Evolutionary conservation across 1,140 invertebrate species (phyloP).

Genomic region (Carposina sasakii): DNA sequence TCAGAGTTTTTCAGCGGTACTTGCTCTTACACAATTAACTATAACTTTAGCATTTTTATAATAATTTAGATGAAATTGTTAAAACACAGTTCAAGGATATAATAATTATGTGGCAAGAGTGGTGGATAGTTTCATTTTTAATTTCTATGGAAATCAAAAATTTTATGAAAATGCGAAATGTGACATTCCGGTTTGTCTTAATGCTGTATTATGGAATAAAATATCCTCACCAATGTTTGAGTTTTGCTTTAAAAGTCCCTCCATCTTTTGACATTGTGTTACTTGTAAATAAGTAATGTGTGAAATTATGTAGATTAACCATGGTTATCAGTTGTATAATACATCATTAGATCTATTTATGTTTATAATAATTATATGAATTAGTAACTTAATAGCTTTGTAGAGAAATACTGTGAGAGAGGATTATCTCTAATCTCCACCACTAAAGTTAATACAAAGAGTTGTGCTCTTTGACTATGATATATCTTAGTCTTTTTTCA

Average conservation of each 20-base stretch:
- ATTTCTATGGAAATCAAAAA: constrained; percentile 61
- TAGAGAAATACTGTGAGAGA: too few relatives aligned
- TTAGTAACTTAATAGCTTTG: too few relatives aligned
- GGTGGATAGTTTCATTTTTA: constrained; percentile 60
- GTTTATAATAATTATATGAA: too few relatives aligned
- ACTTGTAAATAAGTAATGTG: too few relatives aligned
- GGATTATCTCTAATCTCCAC: too few relatives aligned
- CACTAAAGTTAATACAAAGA: too few relatives aligned
- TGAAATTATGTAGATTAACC: too few relatives aligned
- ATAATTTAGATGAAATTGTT: constrained; percentile 70
- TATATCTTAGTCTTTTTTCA: too few relatives aligned
- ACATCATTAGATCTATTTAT: too few relatives aligned
- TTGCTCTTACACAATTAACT: constrained; percentile 69
- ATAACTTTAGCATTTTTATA: constrained; percentile 72
- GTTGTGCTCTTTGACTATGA: too few relatives aligned
- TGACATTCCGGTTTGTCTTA: constrained; percentile 75
- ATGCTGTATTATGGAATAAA: constrained; percentile 75
- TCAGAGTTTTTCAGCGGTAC: constrained; percentile 57
- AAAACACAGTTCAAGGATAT: constrained; percentile 56
- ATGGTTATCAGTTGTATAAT: too few relatives aligned
- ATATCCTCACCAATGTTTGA: constrained; percentile 70
- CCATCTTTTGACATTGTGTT: constrained; percentile 14
- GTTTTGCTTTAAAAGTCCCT: constrained; percentile 40
- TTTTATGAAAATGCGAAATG: constrained; percentile 59
- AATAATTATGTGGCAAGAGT: constrained; percentile 54